A percentile compares a stretch with the other conserved stretches of the same genome.
These are phyloP conservation scores for Dryocosmus kuriphilus DNA, from an alignment of 2,888 invertebrate genomes.

Conservation along the genomic window DNA sequence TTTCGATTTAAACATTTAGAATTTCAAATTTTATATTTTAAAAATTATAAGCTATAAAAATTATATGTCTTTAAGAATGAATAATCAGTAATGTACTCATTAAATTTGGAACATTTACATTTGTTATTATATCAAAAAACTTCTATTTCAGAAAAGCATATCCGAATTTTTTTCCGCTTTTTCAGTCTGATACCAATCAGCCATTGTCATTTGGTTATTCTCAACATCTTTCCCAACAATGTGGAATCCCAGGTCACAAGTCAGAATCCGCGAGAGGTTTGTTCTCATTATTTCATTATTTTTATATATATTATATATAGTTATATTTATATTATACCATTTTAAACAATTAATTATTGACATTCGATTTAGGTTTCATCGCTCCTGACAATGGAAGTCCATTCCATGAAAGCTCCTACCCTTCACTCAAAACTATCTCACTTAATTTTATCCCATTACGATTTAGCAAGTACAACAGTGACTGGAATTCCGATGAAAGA, in stretches of 20 bases:
- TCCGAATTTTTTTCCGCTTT: conserved; percentile 53
- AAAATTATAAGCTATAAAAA: no score
- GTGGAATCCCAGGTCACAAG: conserved; percentile 88
- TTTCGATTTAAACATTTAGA: no score
- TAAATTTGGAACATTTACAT: no score
- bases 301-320: not conserved
- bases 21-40: no score
- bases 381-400: conserved; percentile 87
- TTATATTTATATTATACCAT: not conserved
- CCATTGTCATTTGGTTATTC: conserved; percentile 92
- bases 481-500: conserved; percentile 99
- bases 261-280: conserved; percentile 83
- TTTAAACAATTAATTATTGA: conserved; percentile 35
- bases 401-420: conserved; percentile 87
- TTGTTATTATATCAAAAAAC: no score
- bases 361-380: conserved; percentile 82
- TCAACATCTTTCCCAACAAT: conserved; percentile 92
- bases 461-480: conserved; percentile 96
- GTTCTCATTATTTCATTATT: conserved; percentile 34
- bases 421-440: conserved; percentile 87
- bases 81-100: no score
- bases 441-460: conserved; percentile 90
- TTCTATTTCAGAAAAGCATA: not conserved
- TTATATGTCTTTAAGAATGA: no score
- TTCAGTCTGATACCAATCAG: conserved; percentile 86